Conservation (phyloP, 2,888 invertebrate genomes). For the Caenorhabditis sp. region DNA sequence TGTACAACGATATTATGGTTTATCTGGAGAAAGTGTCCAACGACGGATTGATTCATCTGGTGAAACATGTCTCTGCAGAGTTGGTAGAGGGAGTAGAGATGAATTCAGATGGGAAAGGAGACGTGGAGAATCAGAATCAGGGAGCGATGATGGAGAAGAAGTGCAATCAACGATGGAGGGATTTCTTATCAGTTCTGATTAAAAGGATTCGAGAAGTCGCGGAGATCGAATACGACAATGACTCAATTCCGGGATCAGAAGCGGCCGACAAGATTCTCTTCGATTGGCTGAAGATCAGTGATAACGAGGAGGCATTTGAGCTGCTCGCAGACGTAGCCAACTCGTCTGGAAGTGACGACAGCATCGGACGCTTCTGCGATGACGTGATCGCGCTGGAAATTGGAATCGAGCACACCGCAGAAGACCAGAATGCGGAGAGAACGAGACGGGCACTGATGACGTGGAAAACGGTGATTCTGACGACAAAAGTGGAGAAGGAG, state of each 20-base stretch:
- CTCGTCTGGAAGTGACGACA: neutral
- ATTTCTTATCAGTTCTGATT: conserved; percentile 38
- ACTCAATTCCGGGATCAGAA: conserved; percentile 23
- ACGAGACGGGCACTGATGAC: conserved; percentile 28
- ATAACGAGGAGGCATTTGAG: conserved; percentile 48
- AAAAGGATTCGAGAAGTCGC: conserved; percentile 24
- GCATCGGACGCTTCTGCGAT: conserved; percentile 50
- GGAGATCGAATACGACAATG: conserved; percentile 31
- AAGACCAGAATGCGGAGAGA: conserved; percentile 24
- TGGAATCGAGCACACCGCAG: conserved; percentile 5
- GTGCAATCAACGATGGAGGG: conserved; percentile 55
- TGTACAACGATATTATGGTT: conserved; percentile 55
- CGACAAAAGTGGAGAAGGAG: conserved; percentile 53
- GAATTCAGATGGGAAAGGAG: neutral
- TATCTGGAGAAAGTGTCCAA: conserved; percentile 27
- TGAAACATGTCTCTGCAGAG: conserved; percentile 21
- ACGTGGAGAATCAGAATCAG: conserved; percentile 31
- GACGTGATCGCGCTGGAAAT: conserved; percentile 50
- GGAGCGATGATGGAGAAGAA: conserved; percentile 12
- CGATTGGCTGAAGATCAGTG: conserved; percentile 36
- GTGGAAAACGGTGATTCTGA: conserved; percentile 57
- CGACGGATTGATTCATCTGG: conserved; percentile 14
- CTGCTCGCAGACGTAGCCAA: conserved; percentile 47
- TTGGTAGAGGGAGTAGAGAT: neutral
- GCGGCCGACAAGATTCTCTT: conserved; percentile 38